Base-by-base conservation (phyloP, 2,888 invertebrate species). In the Brenthis ino region DNA sequence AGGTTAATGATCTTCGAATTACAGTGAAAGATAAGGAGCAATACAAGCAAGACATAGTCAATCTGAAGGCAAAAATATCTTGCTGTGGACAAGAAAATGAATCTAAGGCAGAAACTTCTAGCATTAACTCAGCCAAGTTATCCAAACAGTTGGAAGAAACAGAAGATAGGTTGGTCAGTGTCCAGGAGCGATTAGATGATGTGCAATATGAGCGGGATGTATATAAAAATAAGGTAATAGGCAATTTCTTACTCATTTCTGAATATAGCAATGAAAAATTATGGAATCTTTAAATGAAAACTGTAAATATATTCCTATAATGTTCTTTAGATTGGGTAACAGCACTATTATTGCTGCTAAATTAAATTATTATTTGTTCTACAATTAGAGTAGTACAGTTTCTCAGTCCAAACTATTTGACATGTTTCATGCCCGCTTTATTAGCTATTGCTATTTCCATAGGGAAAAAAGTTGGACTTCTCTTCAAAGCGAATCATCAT, bases 131-230 rank as follows among this genome's bases (percentile, higher is more conserved):
- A 0, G 75, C 74, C 0, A 85, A 84, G 68, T 77, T 91, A 6
- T 70, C 82, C 43, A 88, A 85, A 33, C 94, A 95, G 79, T 83
- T 95, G 48, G 85, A 93, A 67, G 89, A 88, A 67, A 80, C 94
- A 53, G 95, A 95, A 77, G 84, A 90, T 57, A 89, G 93, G 48
- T 84, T 95, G 13, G 79, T 89, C 0, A 87, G 90, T 65, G 86
- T 94, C 1, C 93, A 94, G 73, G 85, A 82, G 58, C 93, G 94
- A 74, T 79, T 94, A 16, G 93, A 93, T n/a, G 90, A 94, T 67
- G 80, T 93, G 1, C 86, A 88, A 64, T 87, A 88, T 66, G 94
- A 95, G 55, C 92, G 93, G 64, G 94, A 94, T 67, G 75, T 79
- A 1, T 86, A 92, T 58, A 89, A 85, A 64, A 81, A 89, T 63